Percentiles rank a stretch among this genome's conserved stretches.
Conservation (phyloP, 2,797 vertebrate genomes). For the Coluber constrictor region DNA sequence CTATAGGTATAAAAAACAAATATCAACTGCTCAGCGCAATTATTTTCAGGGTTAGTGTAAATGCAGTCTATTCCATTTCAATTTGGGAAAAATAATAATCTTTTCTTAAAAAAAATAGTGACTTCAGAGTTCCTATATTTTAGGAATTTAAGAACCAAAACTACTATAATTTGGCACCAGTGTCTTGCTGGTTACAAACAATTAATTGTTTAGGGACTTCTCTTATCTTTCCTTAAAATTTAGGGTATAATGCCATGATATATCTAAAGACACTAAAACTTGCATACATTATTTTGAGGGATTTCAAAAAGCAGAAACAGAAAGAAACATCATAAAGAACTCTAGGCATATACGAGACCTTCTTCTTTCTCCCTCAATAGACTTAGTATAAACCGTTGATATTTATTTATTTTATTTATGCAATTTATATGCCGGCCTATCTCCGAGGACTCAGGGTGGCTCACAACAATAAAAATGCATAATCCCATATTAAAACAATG, state of each 20-base stretch:
- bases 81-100: background rate
- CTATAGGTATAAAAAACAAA: background rate
- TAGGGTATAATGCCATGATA: background rate
- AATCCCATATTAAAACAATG: too few species aligned
- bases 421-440: too few species aligned
- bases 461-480: too few species aligned
- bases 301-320: background rate
- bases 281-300: background rate
- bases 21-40: background rate
- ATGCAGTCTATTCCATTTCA: conserved; percentile 3
- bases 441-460: too few species aligned
- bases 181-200: background rate
- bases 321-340: accelerated
- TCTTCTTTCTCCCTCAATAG: background rate
- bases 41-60: background rate
- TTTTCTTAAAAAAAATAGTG: background rate
- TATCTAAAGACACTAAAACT: background rate
- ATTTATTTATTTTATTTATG: too few species aligned
- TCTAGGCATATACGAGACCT: background rate
- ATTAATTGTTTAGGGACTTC: accelerated
- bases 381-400: background rate
- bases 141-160: background rate
- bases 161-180: accelerated
- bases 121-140: background rate
- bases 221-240: conserved; percentile 12